These are phyloP conservation scores for Porites evermanni DNA, from an alignment of 92 coral and sea anemone species.

Conservation along the genomic window DNA sequence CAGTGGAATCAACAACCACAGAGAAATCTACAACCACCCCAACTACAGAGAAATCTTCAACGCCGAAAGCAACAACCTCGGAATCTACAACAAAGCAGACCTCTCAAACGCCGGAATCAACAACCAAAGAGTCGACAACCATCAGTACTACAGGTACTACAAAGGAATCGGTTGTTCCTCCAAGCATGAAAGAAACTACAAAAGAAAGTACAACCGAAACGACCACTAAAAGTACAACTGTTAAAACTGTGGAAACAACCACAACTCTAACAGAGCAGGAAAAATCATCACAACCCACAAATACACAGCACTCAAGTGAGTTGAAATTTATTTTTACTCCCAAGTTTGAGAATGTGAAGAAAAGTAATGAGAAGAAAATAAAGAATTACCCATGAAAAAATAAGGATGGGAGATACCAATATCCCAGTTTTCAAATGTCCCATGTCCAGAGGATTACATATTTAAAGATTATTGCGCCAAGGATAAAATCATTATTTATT, in stretches of 20 bases:
- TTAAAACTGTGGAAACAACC: slow-evolving; percentile 28
- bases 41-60: slow-evolving; percentile 34
- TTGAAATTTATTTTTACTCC: not conserved
- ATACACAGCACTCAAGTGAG: slow-evolving; percentile 18
- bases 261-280: slow-evolving; percentile 32
- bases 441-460: no score
- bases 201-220: slow-evolving; percentile 18
- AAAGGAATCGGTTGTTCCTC: not conserved
- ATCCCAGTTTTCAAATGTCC: no score
- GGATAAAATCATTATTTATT: no score
- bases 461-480: no score
- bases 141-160: not conserved
- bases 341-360: not conserved
- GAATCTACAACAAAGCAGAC: not conserved
- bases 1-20: not conserved
- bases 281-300: not conserved
- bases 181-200: not conserved
- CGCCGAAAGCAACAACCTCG: slow-evolving; percentile 29
- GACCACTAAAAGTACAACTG: slow-evolving; percentile 33
- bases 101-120: not conserved
- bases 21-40: slow-evolving; percentile 32
- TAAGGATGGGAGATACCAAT: no score
- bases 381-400: not conserved
- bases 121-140: slow-evolving; percentile 49
- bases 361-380: not conserved